Percentiles rank a stretch among this genome's conserved stretches.
phyloP scores from a whole-genome alignment of 2,113 vertebrate genomes.

The Saccopteryx bilineata region DNA sequence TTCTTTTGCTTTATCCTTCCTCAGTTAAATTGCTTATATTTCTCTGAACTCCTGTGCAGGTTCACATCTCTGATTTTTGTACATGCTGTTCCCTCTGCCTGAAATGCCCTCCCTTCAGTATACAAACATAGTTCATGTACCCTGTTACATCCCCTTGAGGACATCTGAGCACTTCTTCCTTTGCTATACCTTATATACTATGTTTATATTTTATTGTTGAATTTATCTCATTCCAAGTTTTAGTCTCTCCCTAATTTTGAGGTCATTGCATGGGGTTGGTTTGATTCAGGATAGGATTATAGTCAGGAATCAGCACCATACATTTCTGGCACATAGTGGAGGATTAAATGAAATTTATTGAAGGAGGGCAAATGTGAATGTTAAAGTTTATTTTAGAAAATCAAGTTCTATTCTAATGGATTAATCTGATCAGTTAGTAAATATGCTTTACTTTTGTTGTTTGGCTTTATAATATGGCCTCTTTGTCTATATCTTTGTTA shows the following conservation, averaged over 20 bases:
- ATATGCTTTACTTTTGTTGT: conserved; percentile 14
- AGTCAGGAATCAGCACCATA: neutral
- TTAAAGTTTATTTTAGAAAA: conserved; percentile 42
- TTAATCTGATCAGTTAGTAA: neutral
- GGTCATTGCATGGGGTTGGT: neutral
- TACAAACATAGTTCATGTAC: neutral
- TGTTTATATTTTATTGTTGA: conserved; percentile 12
- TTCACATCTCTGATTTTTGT: conserved; percentile 24
- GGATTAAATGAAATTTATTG: neutral
- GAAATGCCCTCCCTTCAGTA: neutral
- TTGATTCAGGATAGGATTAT: conserved; percentile 34
- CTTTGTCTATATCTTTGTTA: neutral
- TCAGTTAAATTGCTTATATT: neutral
- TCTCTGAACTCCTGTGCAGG: neutral
- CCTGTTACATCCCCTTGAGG: neutral
- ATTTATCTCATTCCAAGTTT: neutral
- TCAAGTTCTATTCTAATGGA: conserved; percentile 2
- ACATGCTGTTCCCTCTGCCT: neutral
- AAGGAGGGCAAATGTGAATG: neutral
- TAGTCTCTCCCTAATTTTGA: neutral
- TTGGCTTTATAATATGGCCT: neutral
- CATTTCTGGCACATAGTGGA: neutral
- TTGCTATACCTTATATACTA: neutral
- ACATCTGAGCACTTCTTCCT: neutral
- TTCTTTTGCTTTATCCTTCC: neutral